These are phyloP conservation scores for Anguilla japonica DNA, from an alignment of 2,113 vertebrate species.

Conservation along the genomic window DNA sequence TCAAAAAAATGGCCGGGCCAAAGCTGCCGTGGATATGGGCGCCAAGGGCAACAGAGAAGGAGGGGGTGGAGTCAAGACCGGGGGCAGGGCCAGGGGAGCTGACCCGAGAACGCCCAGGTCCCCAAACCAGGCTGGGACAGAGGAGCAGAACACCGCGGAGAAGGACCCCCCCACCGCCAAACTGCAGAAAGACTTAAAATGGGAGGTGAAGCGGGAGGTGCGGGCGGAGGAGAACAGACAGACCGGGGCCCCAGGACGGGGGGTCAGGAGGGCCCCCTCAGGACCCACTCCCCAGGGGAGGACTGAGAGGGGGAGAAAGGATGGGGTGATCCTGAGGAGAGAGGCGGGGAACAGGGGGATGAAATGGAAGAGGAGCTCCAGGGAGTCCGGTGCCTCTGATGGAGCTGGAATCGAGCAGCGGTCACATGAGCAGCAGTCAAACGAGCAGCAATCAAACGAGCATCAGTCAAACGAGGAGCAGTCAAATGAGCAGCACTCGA, in stretches of 20 bases:
- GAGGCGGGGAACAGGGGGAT: slow-evolving; percentile 46
- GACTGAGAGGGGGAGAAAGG: slow-evolving; percentile 54
- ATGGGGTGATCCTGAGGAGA: slow-evolving; percentile 55
- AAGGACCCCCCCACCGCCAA: slow-evolving; percentile 55
- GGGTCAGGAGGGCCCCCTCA: slow-evolving; percentile 54
- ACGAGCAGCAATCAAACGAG: no score
- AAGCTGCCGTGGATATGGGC: slow-evolving; percentile 39
- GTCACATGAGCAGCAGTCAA: no score
- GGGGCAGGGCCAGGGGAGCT: slow-evolving; percentile 52
- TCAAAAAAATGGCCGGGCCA: slow-evolving; percentile 61
- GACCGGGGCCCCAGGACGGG: slow-evolving; percentile 52
- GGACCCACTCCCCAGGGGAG: slow-evolving; percentile 13
- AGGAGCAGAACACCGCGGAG: slow-evolving; percentile 59
- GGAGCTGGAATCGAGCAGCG: slow-evolving; percentile 8
- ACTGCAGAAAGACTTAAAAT: slow-evolving; percentile 71
- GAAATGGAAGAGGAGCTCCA: slow-evolving; percentile 49
- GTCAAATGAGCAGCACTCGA: no score
- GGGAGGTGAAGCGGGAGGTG: slow-evolving; percentile 64
- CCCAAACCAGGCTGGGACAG: slow-evolving; percentile 69
- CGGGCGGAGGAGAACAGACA: slow-evolving; percentile 69
- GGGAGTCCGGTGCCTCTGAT: slow-evolving; percentile 10
- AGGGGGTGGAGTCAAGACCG: slow-evolving; percentile 68
- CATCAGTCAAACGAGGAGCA: no score
- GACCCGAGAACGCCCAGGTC: slow-evolving; percentile 60
- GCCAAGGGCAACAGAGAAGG: slow-evolving; percentile 61